Evolutionary conservation across 1,140 invertebrate species (phyloP).

Genomic region (Saccostrea echinata): DNA sequence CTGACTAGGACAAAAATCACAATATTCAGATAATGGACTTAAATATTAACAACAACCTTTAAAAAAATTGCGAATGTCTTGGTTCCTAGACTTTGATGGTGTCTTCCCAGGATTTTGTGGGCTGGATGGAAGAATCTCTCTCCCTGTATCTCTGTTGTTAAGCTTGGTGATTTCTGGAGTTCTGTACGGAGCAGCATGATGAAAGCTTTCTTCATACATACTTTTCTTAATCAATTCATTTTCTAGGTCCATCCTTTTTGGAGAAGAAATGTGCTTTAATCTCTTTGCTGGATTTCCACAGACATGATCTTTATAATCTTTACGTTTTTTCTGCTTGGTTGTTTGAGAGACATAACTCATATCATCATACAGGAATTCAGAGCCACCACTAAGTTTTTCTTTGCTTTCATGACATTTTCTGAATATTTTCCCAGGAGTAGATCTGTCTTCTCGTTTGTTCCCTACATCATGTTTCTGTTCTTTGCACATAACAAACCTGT

Average conservation of each 20-base stretch:
- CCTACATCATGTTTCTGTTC: neutral
- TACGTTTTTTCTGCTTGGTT: neutral
- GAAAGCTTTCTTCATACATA: neutral
- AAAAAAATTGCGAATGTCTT: constrained; percentile 14
- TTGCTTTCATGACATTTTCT: neutral
- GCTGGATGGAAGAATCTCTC: neutral
- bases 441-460: neutral
- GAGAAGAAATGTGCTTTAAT: neutral
- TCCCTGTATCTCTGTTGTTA: neutral
- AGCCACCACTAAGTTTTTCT: neutral
- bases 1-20: neutral
- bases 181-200: neutral
- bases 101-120: neutral
- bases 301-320: neutral
- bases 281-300: neutral
- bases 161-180: constrained; percentile 8
- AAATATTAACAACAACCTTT: neutral
- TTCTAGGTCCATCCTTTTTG: neutral
- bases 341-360: neutral
- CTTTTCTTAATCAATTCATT: neutral
- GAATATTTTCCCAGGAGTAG: neutral
- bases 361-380: neutral
- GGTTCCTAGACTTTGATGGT: neutral
- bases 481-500: neutral
- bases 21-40: neutral